Base-by-base conservation (phyloP, 2,888 invertebrate species). In the Achlya flavicornis region DNA sequence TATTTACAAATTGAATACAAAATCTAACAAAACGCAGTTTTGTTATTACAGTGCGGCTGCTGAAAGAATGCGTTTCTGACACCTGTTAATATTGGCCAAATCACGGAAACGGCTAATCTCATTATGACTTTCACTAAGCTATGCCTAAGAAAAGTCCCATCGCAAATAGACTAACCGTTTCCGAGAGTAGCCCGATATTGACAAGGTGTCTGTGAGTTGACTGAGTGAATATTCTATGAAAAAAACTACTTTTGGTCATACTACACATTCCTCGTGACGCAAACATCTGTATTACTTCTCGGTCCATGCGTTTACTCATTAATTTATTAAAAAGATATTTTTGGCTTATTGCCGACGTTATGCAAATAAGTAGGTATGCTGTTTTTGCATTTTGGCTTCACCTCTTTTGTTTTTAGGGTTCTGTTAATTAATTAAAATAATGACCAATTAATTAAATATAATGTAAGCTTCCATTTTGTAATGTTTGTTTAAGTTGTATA, bases 321-420 rank as follows among this genome's bases (percentile, higher is more conserved):
- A 80, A 80, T 81, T 80, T 83, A 77, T 79, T 75, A 79, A 74
- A 75, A 76, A 79, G 63, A 75, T 77, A 74, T 79, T 77, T 77
- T 75, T 82, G 83, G 81, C 79, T 69, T 66, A 64, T 66, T 75
- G 78, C 78, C 79, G 69, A 66, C 61, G 62, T 76, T 77, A 78
- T 71, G 70, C 74, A 75, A 76, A 68, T 53, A 60, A 58, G 33
- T 68, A 59, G 62, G 41, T 58, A 33, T 19, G 33, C 57, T 33
- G 53, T 43, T 33, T 63, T 68, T 73, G 67, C 72, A 74, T 77
- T 73, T 66, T 61, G 63, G 53, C 62, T 66, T 69, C 61, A 62
- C 64, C 64, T 72, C 68, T 73, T 77, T 77, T 66, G 61, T 58
- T 61, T 66, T 53, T 53, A 19, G 53, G 53, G 53, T 53, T 53